A percentile compares a stretch with the other conserved stretches of the same genome.
Conservation (phyloP, 2,888 invertebrate species). For the Philereme vetulata region DNA sequence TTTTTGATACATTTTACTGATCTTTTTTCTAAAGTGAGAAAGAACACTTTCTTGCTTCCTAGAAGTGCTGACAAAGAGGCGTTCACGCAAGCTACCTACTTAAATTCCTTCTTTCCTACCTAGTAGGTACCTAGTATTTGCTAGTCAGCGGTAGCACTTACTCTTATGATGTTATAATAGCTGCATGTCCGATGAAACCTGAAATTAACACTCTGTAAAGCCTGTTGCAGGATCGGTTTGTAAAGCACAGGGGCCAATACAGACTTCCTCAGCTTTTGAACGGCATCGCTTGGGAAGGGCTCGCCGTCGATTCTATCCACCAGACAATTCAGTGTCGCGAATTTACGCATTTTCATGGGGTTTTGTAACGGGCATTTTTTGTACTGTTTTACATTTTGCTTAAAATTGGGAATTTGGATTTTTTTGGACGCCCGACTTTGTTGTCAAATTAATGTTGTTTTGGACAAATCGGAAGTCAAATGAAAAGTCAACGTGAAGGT, state of each 20-base stretch:
- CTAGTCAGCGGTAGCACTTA: slow-evolving; percentile 29
- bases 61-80: too few species aligned
- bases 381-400: slow-evolving; percentile 33
- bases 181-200: slow-evolving; percentile 70
- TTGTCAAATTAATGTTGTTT: neutral
- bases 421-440: too few species aligned
- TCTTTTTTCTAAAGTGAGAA: too few species aligned
- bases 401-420: neutral
- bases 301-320: slow-evolving; percentile 57
- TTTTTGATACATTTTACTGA: too few species aligned
- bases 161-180: slow-evolving; percentile 57
- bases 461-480: neutral
- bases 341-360: slow-evolving; percentile 69
- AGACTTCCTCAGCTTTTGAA: slow-evolving; percentile 62
- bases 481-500: neutral
- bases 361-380: slow-evolving; percentile 29
- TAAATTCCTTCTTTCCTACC: too few species aligned
- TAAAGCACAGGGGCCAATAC: slow-evolving; percentile 57
- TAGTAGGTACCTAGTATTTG: too few species aligned
- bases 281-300: slow-evolving; percentile 59
- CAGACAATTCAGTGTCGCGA: slow-evolving; percentile 61
- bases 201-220: slow-evolving; percentile 64
- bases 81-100: too few species aligned
- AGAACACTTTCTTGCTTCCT: too few species aligned
- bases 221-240: slow-evolving; percentile 61